phyloP scores from a whole-genome alignment of 2,797 vertebrate species.

The Pagetopsis macropterus region DNA sequence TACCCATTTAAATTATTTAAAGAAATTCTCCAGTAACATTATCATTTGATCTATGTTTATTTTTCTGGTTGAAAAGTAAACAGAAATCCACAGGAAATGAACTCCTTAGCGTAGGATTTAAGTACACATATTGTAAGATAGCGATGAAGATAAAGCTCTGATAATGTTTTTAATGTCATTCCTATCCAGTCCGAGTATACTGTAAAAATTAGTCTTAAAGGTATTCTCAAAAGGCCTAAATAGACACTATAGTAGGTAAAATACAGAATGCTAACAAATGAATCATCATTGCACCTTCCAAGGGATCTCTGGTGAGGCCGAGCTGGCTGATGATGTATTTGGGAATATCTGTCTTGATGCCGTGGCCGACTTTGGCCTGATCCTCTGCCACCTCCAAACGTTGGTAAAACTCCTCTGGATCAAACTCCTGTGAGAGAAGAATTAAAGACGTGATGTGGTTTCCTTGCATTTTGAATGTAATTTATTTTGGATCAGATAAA shows the following conservation, averaged over 20 bases:
- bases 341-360: slow-evolving; percentile 94
- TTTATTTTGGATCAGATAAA: not conserved
- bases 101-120: not conserved
- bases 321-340: slow-evolving; percentile 94
- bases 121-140: not conserved
- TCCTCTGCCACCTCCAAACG: slow-evolving; percentile 93
- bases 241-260: not conserved
- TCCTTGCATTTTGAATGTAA: not conserved
- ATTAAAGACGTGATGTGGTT: not conserved
- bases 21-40: no score
- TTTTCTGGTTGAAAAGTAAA: not conserved
- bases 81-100: not conserved
- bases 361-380: slow-evolving; percentile 92
- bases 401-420: slow-evolving; percentile 95
- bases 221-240: not conserved
- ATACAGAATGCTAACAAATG: not conserved
- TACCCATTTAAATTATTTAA: not conserved
- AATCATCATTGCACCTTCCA: slow-evolving; percentile 85
- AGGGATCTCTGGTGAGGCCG: slow-evolving; percentile 92
- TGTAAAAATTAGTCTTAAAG: not conserved
- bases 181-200: not conserved
- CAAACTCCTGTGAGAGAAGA: slow-evolving; percentile 87
- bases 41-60: not conserved
- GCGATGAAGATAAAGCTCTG: not conserved
- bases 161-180: no score